phyloP scores from a whole-genome alignment of 2,888 invertebrate genomes.

The Imbricaverruca yamaguchii region DNA sequence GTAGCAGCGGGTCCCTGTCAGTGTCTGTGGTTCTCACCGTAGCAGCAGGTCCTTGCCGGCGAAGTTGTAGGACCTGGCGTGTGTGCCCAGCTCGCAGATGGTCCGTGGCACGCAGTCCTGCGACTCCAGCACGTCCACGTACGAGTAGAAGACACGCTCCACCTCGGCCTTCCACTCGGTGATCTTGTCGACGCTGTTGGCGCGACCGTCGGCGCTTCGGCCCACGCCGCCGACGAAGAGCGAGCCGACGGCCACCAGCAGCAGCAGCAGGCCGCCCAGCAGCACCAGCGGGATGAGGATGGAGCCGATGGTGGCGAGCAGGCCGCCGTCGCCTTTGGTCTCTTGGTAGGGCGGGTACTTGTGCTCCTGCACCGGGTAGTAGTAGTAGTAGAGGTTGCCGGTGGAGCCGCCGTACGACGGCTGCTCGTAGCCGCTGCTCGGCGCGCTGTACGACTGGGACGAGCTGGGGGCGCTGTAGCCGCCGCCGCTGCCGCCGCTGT shows the following conservation, averaged over 20 bases:
- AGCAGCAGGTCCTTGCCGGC: constrained; percentile 30
- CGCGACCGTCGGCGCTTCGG: not conserved
- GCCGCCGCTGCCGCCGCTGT: not conserved
- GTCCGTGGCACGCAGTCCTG: constrained; percentile 31
- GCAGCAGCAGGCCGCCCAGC: constrained; percentile 29
- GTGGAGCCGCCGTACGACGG: constrained; percentile 26
- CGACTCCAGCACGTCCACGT: constrained; percentile 31
- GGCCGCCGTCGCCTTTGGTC: not conserved
- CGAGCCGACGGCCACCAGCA: constrained; percentile 28
- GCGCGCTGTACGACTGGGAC: not conserved
- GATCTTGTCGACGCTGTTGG: not conserved
- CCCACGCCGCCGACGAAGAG: not conserved
- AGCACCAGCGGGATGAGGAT: constrained; percentile 31
- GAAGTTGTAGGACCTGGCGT: constrained; percentile 29
- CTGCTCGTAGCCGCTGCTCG: not conserved
- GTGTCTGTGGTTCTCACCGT: constrained; percentile 26
- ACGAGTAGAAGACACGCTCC: constrained; percentile 32
- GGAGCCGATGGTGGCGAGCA: constrained; percentile 2
- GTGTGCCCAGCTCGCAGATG: constrained; percentile 29
- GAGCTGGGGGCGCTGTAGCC: not conserved
- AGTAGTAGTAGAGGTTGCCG: constrained; percentile 36
- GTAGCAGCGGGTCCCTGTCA: too few species aligned
- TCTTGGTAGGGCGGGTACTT: not conserved
- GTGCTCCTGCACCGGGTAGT: constrained; percentile 35
- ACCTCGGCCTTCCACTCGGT: constrained; percentile 25